Evolutionary conservation across 1,140 invertebrate species (phyloP).

Genomic region (Melanaphis sacchari): DNA sequence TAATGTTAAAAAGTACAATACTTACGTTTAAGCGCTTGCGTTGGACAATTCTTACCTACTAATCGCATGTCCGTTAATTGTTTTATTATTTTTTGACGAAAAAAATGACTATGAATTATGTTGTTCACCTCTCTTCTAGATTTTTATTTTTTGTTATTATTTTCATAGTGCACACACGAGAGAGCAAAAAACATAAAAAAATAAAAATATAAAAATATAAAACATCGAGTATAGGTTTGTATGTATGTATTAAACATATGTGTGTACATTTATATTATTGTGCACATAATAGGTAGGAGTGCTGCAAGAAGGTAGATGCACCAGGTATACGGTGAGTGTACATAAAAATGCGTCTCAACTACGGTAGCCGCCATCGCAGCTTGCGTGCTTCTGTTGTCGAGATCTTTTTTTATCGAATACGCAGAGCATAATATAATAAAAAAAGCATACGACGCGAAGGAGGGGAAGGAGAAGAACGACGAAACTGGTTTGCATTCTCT

Average conservation of each 20-base stretch:
- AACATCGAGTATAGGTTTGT: neutral
- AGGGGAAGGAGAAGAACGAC: neutral
- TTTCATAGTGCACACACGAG: neutral
- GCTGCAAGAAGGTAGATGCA: neutral
- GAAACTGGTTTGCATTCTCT: slow-evolving; percentile 56
- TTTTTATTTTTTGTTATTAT: neutral
- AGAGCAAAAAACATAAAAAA: neutral
- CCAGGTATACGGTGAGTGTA: neutral
- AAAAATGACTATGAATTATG: neutral
- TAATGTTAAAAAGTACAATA: too few relatives aligned
- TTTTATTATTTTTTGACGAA: neutral
- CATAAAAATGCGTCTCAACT: slow-evolving; percentile 11
- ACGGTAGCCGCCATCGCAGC: slow-evolving; percentile 3
- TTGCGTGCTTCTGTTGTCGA: neutral
- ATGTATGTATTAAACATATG: neutral
- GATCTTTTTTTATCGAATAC: neutral
- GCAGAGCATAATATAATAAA: neutral
- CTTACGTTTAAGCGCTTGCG: neutral
- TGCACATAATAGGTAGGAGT: neutral
- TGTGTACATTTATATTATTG: neutral
- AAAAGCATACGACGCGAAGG: neutral
- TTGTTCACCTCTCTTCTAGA: neutral
- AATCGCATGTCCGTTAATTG: neutral
- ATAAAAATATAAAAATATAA: too few relatives aligned
- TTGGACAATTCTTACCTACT: neutral